Evolutionary conservation across 2,888 invertebrate species (phyloP).

Genomic region (Drosophila mimica): DNA sequence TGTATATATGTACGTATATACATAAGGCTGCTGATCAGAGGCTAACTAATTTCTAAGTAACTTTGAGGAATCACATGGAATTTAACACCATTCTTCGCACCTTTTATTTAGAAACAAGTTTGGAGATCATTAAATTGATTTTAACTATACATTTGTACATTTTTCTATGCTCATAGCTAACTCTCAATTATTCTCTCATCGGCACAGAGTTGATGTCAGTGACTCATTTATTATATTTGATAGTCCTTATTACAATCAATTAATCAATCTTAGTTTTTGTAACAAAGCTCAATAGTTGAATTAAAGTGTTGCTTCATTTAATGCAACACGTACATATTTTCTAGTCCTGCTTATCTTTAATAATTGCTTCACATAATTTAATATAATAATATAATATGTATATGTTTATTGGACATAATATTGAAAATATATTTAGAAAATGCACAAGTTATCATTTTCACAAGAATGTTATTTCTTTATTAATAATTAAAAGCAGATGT

Average conservation of each 20-base stretch:
- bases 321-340: not conserved
- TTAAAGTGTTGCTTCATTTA: not conserved
- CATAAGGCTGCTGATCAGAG: not conserved
- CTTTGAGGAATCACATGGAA: not conserved
- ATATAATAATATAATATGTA: too few relatives aligned
- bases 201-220: not conserved
- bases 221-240: not conserved
- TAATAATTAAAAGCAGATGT: not conserved
- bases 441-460: too few relatives aligned
- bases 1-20: not conserved
- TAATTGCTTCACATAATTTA: not conserved
- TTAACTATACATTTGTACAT: not conserved
- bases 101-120: not conserved
- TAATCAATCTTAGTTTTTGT: not conserved
- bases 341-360: not conserved
- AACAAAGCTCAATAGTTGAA: not conserved
- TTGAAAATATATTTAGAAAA: not conserved
- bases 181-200: not conserved
- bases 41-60: not conserved
- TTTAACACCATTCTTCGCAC: too few relatives aligned
- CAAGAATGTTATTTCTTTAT: too few relatives aligned
- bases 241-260: not conserved
- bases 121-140: not conserved
- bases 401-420: not conserved
- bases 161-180: not conserved